These are phyloP conservation scores for Hoplias malabaricus DNA, from an alignment of 2,113 vertebrate genomes.

Conservation along the genomic window DNA sequence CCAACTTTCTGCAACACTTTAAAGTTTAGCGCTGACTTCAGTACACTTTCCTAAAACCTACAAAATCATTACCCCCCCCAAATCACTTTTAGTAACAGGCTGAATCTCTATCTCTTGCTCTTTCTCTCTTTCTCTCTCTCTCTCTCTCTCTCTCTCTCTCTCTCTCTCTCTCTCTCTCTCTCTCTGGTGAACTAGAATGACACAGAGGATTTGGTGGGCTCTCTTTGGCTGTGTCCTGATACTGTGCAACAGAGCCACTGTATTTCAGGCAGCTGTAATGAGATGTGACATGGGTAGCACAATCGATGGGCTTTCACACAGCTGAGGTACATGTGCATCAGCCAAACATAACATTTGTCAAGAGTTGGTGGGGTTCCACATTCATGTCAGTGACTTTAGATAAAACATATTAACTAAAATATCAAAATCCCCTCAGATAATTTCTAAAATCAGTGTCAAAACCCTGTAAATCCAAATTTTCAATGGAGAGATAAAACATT, in stretches of 20 bases:
- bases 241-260: conserved; percentile 19
- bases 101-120: too few species aligned
- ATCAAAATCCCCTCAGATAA: neutral
- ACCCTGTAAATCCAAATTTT: too few species aligned
- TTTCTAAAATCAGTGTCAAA: too few species aligned
- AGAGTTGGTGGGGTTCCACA: neutral
- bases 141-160: too few species aligned
- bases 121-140: too few species aligned
- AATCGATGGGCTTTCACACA: conserved; percentile 19
- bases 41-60: conserved; percentile 29
- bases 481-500: too few species aligned
- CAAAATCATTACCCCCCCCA: conserved; percentile 35
- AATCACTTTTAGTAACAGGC: conserved; percentile 7
- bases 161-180: too few species aligned
- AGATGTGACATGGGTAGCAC: conserved; percentile 5
- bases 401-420: neutral
- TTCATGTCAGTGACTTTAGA: neutral
- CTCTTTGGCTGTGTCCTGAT: conserved; percentile 5
- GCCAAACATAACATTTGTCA: neutral
- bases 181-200: neutral
- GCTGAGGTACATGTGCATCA: neutral
- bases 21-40: conserved; percentile 9
- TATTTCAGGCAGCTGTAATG: conserved; percentile 10
- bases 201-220: neutral
- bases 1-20: conserved; percentile 24